Conservation (phyloP, 1,140 invertebrate genomes). For the Aphaenogaster ashmeadi region DNA sequence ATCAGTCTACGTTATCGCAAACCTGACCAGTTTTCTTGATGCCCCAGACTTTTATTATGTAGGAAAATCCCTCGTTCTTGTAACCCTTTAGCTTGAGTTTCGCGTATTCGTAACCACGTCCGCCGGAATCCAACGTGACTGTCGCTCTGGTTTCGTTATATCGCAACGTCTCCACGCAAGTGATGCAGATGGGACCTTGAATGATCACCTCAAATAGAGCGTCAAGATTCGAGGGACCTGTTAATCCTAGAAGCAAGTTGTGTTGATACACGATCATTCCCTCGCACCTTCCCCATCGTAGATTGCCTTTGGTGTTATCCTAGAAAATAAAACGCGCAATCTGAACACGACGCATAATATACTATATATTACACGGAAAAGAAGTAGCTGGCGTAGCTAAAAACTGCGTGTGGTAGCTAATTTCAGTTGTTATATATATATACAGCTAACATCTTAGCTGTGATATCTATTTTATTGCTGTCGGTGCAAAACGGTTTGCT, state of each 20-base stretch:
- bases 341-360: neutral
- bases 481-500: no score
- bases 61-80: conserved; percentile 67
- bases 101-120: conserved; percentile 50
- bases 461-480: no score
- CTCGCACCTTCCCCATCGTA: conserved; percentile 51
- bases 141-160: conserved; percentile 57
- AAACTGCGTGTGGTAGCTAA: no score
- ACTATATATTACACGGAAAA: no score
- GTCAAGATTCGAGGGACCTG: conserved; percentile 50
- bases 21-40: conserved; percentile 34
- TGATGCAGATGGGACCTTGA: conserved; percentile 68
- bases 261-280: conserved; percentile 76
- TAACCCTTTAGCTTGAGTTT: conserved; percentile 62
- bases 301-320: neutral
- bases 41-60: conserved; percentile 74
- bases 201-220: conserved; percentile 62
- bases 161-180: conserved; percentile 67
- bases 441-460: no score
- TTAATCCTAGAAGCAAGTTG: conserved; percentile 70
- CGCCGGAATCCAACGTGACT: conserved; percentile 51
- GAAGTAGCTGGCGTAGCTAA: no score
- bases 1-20: conserved; percentile 27
- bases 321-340: neutral
- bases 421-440: no score